Percentiles rank a stretch among this genome's conserved stretches.
These are phyloP conservation scores for Conus canariensis DNA, from an alignment of 2,888 invertebrate species.

Conservation along the genomic window DNA sequence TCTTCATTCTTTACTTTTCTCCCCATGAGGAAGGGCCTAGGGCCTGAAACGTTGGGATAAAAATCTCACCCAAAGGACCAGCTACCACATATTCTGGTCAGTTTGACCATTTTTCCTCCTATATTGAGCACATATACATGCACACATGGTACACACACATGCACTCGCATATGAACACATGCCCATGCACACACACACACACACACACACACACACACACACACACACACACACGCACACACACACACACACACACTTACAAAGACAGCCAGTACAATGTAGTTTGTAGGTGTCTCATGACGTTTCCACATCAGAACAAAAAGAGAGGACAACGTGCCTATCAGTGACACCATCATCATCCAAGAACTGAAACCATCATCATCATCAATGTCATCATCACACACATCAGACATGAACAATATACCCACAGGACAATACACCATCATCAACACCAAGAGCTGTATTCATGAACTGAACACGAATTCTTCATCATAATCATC, in stretches of 20 bases:
- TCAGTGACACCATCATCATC: conserved; percentile 78
- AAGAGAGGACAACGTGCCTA: conserved; percentile 74
- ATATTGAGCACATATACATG: neutral
- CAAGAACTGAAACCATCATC: conserved; percentile 76
- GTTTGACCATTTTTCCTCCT: too few species aligned
- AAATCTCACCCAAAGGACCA: too few species aligned
- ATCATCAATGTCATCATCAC: neutral
- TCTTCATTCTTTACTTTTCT: too few species aligned
- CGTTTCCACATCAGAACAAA: conserved; percentile 84
- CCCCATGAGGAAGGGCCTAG: too few species aligned
- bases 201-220: neutral
- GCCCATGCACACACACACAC: neutral
- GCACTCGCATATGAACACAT: neutral
- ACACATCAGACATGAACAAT: neutral
- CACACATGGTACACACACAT: neutral
- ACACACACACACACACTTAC: conserved; percentile 81
- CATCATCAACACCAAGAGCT: too few species aligned
- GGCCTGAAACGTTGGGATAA: too few species aligned
- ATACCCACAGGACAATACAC: too few species aligned
- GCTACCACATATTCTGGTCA: too few species aligned
- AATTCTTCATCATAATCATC: neutral
- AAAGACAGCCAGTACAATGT: conserved; percentile 87
- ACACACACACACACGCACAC: neutral
- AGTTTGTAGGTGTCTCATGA: conserved; percentile 88
- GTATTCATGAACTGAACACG: too few species aligned